Base-by-base conservation (phyloP, 1,140 invertebrate species). In the Atta texana region DNA sequence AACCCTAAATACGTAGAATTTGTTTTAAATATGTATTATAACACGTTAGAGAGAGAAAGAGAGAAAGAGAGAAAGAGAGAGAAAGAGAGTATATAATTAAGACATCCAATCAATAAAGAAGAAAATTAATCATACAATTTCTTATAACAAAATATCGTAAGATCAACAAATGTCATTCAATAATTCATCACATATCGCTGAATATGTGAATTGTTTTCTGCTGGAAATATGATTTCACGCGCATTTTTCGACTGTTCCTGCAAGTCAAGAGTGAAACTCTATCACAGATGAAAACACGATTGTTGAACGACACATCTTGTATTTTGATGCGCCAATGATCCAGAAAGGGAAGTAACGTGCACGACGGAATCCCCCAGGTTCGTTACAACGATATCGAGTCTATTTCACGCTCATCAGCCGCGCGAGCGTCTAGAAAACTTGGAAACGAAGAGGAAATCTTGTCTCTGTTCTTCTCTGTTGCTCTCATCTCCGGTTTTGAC, bases 401-500 rank as follows among this genome's bases (percentile, higher is more conserved):
- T 89, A 89, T 90, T 90, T 88, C 57, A 71, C 34, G 21, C 63
- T 77, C 68, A 49, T 75, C 69, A 59, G 31, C 28, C 74, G 66
- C 64, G 74, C 55, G 53, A 76, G 76, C 75, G 61, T 89, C 66
- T 69, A 85, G 55, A 85, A 90, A 89, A 87, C 88, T 89, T 87
- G 49, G 57, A n/a, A 69, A 44, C 63, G 76, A 81, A 81, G 86
- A 90, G 86, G 89, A 90, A 90, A 85, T 90, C 86, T 87, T 84
- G 82, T 88, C 87, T 90, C 86, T 78, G 87, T 89, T 91, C 87
- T 85, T 78, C 82, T 64, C 66, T 53, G 82, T 66, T 89, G 89
- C 80, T 68, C 87, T 91, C 89, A 87, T 88, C 89, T 86, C 89
- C 82, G 87, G 90, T 90, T 90, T 90, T 91, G 74, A 90, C 77